Conservation (phyloP, 2,113 vertebrate genomes). For the Oryzias melastigma region DNA sequence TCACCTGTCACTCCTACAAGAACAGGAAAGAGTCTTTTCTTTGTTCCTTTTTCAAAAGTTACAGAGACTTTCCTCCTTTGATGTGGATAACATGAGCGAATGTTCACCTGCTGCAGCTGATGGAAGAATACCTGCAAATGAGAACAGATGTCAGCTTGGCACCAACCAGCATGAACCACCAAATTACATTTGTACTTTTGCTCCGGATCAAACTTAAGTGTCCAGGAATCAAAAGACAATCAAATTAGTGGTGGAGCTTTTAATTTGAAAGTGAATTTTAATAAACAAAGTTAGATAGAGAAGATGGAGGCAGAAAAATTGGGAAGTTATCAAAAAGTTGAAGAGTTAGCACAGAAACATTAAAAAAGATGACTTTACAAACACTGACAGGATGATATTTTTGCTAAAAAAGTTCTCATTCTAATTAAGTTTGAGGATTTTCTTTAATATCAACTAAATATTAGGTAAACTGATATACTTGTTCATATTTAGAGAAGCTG, state of each 20-base stretch:
- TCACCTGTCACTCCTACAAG: conserved; percentile 28
- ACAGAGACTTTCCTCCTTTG: conserved; percentile 10
- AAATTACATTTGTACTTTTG: neutral
- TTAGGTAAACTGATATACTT: no score
- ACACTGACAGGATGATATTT: no score
- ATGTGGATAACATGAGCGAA: conserved; percentile 10
- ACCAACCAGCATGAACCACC: conserved; percentile 11
- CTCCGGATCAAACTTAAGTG: neutral
- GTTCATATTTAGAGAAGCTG: no score
- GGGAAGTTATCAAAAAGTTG: no score
- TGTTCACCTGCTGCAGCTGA: conserved; percentile 18
- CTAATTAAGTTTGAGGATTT: no score
- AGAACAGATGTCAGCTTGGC: conserved; percentile 12
- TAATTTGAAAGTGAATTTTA: neutral
- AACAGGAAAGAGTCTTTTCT: conserved; percentile 38
- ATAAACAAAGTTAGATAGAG: neutral
- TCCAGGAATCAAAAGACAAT: neutral
- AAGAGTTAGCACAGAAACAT: no score
- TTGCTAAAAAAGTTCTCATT: no score
- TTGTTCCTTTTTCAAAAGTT: conserved; percentile 45
- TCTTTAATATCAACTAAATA: no score
- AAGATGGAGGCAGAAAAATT: neutral
- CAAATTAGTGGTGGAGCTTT: neutral
- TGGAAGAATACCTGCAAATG: conserved; percentile 12
- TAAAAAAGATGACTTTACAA: no score